Evolutionary conservation across 1,140 invertebrate genomes (phyloP).

Genomic region (Thaumetopoea pityocampa): DNA sequence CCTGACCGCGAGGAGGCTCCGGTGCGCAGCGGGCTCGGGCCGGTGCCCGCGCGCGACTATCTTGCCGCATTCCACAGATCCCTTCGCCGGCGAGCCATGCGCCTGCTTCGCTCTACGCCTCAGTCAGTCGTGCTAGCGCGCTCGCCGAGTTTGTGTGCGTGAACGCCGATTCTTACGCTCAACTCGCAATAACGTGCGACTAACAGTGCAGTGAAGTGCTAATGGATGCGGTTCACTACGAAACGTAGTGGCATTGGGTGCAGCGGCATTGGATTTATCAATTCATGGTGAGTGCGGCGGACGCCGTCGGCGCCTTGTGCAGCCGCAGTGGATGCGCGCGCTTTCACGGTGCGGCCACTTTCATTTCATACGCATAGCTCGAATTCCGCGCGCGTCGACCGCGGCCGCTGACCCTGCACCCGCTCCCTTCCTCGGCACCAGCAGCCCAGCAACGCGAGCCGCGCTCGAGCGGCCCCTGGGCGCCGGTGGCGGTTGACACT

Average conservation of each 20-base stretch:
- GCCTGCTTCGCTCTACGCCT: slow-evolving; percentile 61
- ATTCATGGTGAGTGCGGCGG: slow-evolving; percentile 63
- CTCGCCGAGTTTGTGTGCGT: slow-evolving; percentile 45
- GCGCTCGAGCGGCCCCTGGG: slow-evolving; percentile 8
- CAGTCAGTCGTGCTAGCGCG: slow-evolving; percentile 56
- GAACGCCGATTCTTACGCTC: slow-evolving; percentile 27
- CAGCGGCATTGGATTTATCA: slow-evolving; percentile 59
- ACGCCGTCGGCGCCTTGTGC: slow-evolving; percentile 30
- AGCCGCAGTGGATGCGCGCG: slow-evolving; percentile 57
- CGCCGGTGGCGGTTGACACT: slow-evolving; percentile 1
- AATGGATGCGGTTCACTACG: slow-evolving; percentile 63
- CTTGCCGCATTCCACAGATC: slow-evolving; percentile 66
- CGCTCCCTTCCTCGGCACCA: slow-evolving; percentile 55
- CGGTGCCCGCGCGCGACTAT: slow-evolving; percentile 58
- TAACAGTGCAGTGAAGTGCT: slow-evolving; percentile 62
- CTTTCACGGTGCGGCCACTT: slow-evolving; percentile 73
- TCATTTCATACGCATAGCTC: slow-evolving; percentile 73
- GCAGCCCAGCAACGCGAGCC: slow-evolving; percentile 32
- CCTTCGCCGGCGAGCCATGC: slow-evolving; percentile 62
- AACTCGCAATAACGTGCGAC: slow-evolving; percentile 41
- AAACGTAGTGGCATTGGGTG: slow-evolving; percentile 49
- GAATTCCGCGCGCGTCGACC: slow-evolving; percentile 67
- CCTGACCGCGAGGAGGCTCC: slow-evolving; percentile 30
- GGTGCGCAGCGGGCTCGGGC: slow-evolving; percentile 46
- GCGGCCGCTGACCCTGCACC: slow-evolving; percentile 70